phyloP scores from a whole-genome alignment of 2,888 invertebrate genomes.

The Drosophila melanosoma region DNA sequence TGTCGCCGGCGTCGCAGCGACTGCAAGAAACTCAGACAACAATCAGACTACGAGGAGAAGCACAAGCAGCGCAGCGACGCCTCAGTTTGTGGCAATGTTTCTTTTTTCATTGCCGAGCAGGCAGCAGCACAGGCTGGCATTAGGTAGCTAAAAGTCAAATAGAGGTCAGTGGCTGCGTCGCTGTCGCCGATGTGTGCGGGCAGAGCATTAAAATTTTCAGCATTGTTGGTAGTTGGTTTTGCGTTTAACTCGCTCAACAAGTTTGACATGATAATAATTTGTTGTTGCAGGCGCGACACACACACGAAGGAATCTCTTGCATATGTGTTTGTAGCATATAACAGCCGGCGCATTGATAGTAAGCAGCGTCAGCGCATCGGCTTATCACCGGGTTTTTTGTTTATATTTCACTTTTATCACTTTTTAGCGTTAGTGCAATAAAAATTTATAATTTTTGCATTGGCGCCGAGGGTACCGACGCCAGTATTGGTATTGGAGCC shows the following conservation, averaged over 20 bases:
- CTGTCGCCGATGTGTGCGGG: slow-evolving; percentile 54
- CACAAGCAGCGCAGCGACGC: slow-evolving; percentile 19
- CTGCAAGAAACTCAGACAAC: slow-evolving; percentile 48
- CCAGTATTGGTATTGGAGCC: slow-evolving; percentile 31
- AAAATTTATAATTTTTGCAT: slow-evolving; percentile 39
- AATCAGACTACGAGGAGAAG: slow-evolving; percentile 22
- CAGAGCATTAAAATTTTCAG: slow-evolving; percentile 64
- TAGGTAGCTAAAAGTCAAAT: slow-evolving; percentile 83
- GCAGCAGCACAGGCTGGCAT: slow-evolving; percentile 26
- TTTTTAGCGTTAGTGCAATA: slow-evolving; percentile 56
- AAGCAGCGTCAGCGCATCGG: slow-evolving; percentile 18
- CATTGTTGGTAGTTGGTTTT: slow-evolving; percentile 72
- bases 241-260: slow-evolving; percentile 73
- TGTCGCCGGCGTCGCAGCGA: slow-evolving; percentile 10
- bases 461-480: slow-evolving; percentile 6
- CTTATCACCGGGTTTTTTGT: slow-evolving; percentile 76
- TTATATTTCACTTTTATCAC: slow-evolving; percentile 74
- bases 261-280: slow-evolving; percentile 70
- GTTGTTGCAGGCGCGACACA: slow-evolving; percentile 50
- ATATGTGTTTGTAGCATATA: slow-evolving; percentile 44
- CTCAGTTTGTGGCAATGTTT: slow-evolving; percentile 51
- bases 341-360: slow-evolving; percentile 69
- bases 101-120: slow-evolving; percentile 53
- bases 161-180: slow-evolving; percentile 83
- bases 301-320: slow-evolving; percentile 39